Evolutionary conservation across 2,888 invertebrate genomes (phyloP).

Genomic region (Lasioglossum malachurum): DNA sequence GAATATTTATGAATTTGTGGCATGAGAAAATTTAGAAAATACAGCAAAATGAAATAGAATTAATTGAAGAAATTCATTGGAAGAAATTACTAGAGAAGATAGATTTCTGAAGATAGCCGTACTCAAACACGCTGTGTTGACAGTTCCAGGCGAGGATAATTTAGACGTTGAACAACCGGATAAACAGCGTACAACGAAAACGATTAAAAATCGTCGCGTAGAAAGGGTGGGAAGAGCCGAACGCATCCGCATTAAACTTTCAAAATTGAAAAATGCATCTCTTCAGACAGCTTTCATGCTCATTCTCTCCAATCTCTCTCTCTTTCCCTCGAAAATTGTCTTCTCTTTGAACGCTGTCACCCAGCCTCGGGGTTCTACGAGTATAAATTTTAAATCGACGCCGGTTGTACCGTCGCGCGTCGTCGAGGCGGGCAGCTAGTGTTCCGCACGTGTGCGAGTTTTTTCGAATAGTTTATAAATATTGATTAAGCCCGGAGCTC

Average conservation of each 20-base stretch:
- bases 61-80: not conserved
- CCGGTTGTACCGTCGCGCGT: not conserved
- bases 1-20: not conserved
- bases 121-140: not conserved
- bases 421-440: not conserved
- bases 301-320: not conserved
- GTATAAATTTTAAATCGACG: not conserved
- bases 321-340: not conserved
- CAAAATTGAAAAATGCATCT: not conserved
- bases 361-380: not conserved
- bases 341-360: not conserved
- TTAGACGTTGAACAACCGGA: not conserved
- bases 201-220: not conserved
- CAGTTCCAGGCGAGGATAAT: not conserved
- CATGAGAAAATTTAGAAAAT: not conserved
- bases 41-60: not conserved
- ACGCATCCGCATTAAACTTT: not conserved
- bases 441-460: not conserved
- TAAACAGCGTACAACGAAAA: not conserved
- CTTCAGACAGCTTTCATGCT: not conserved
- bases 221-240: not conserved
- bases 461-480: conserved; percentile 22
- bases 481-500: not conserved
- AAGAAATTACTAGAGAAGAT: not conserved
- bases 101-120: not conserved